phyloP scores from a whole-genome alignment of 30 jellyfish, hydroid and myxozoan species.

The Sanderia malayensis region DNA sequence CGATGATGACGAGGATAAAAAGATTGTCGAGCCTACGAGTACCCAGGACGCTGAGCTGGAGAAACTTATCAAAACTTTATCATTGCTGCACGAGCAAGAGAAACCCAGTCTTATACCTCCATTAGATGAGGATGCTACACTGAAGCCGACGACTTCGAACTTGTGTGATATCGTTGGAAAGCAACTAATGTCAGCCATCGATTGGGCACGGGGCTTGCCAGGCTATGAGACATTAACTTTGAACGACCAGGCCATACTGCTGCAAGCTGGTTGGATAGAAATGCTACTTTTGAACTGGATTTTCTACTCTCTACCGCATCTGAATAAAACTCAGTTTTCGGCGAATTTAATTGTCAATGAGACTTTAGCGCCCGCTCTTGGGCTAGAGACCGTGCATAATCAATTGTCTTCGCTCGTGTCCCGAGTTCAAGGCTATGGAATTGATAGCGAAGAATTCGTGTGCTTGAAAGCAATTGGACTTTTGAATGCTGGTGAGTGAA shows the following conservation, averaged over 20 bases:
- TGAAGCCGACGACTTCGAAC: conserved; percentile 52
- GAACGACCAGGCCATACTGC: conserved; percentile 83
- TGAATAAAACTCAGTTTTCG: conserved; percentile 54
- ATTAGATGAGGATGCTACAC: conserved; percentile 2
- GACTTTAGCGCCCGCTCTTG: conserved; percentile 36
- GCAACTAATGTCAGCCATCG: conserved; percentile 79
- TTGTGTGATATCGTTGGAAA: conserved; percentile 65
- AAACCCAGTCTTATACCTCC: conserved; percentile 41
- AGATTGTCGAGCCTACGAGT: conserved; percentile 74
- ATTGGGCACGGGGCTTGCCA: conserved; percentile 95
- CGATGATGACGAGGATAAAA: conserved; percentile 62
- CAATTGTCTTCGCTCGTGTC: conserved; percentile 59
- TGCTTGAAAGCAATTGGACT: conserved; percentile 89
- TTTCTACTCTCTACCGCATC: conserved; percentile 46
- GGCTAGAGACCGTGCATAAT: conserved; percentile 66
- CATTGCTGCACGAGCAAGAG: conserved; percentile 52
- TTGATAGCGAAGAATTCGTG: conserved; percentile 85
- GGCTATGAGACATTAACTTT: conserved; percentile 78
- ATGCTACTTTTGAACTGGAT: conserved; percentile 84
- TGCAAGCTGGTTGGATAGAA: conserved; percentile 96
- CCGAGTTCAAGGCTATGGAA: conserved; percentile 67
- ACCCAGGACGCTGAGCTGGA: conserved; percentile 85
- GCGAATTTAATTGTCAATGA: conserved; percentile 51
- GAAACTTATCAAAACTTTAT: conserved; percentile 50
- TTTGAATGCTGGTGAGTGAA: conserved; percentile 90